Conservation (phyloP, 2,113 vertebrate genomes). For the Tachuris rubrigastra region DNA sequence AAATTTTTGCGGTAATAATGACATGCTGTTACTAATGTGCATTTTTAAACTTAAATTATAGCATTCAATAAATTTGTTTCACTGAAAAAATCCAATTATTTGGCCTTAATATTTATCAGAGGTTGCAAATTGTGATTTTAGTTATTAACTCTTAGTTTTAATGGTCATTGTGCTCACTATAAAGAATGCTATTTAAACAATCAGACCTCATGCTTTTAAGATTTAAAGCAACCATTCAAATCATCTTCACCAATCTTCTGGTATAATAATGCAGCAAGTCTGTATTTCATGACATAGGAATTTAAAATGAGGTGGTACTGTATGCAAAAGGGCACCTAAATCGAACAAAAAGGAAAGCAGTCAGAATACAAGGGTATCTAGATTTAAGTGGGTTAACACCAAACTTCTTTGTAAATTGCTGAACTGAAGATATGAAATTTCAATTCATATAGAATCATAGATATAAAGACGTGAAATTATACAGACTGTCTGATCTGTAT, state of each 20-base stretch:
- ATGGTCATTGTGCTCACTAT: background rate
- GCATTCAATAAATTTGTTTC: constrained; percentile 8
- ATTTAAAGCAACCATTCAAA: background rate
- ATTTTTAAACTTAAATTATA: background rate
- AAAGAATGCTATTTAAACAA: background rate
- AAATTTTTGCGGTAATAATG: background rate
- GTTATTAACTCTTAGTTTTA: constrained; percentile 2
- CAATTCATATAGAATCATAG: background rate
- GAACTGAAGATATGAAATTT: background rate
- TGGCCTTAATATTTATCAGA: background rate
- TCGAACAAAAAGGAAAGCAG: background rate
- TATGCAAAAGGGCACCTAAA: background rate
- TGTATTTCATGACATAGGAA: background rate
- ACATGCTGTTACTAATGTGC: background rate
- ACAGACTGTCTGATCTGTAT: background rate
- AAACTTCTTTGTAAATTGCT: background rate
- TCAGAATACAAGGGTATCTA: background rate
- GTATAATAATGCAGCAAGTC: background rate
- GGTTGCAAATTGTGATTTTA: background rate
- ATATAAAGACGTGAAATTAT: background rate
- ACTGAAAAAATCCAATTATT: constrained; percentile 10
- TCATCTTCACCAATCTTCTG: background rate
- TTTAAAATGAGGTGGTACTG: background rate
- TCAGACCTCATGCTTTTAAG: background rate
- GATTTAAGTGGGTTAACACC: background rate